phyloP scores from a whole-genome alignment of 2,113 vertebrate species.

The Pavo muticus region DNA sequence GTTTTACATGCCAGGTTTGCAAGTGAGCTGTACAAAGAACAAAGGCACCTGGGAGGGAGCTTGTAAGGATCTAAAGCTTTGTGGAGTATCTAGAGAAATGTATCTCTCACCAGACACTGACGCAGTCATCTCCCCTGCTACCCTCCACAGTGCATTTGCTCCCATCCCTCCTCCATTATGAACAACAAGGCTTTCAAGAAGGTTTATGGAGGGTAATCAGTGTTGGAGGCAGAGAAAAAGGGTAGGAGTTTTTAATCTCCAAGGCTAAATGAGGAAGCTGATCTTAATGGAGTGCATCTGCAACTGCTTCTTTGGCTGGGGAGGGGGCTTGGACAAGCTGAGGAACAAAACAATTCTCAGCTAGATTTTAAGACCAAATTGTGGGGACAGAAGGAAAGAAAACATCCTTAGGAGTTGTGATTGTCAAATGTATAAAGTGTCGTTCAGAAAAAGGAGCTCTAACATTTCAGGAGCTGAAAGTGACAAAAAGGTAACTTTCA shows the following conservation, averaged over 20 bases:
- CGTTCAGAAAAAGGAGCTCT: not conserved
- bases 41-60: constrained; percentile 53
- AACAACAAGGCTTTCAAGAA: constrained; percentile 51
- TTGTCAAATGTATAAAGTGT: not conserved
- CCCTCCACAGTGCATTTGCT: not conserved
- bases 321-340: not conserved
- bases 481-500: not conserved
- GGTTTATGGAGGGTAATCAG: constrained; percentile 69
- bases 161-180: not conserved
- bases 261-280: constrained; percentile 69
- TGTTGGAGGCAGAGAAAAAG: constrained; percentile 18
- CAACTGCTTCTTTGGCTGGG: constrained; percentile 64
- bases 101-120: constrained; percentile 62
- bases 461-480: not conserved
- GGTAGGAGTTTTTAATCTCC: constrained; percentile 54
- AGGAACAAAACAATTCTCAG: not conserved
- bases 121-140: not conserved
- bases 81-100: constrained; percentile 62
- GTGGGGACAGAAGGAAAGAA: not conserved
- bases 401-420: not conserved
- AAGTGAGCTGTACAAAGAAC: constrained; percentile 48
- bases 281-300: constrained; percentile 75
- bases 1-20: constrained; percentile 32
- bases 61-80: constrained; percentile 56
- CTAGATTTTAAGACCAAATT: not conserved